Evolutionary conservation across 2,797 vertebrate genomes (phyloP).

Genomic region (Pangasius macronema): DNA sequence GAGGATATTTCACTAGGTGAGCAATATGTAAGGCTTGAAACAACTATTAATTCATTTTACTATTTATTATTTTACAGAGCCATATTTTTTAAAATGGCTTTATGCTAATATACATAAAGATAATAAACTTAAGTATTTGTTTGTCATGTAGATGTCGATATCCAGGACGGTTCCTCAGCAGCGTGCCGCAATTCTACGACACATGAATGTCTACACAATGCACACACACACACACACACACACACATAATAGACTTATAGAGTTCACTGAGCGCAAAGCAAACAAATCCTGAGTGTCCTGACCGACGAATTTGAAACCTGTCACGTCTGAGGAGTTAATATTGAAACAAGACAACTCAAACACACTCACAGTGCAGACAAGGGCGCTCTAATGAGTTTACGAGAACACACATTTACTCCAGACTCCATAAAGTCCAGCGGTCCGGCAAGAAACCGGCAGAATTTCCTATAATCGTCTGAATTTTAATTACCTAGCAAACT

Average conservation of each 20-base stretch:
- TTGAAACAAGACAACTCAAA: neutral
- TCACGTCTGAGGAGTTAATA: constrained; percentile 9
- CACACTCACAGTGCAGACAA: neutral
- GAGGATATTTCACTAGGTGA: neutral
- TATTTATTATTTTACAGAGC: neutral
- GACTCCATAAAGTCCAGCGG: neutral
- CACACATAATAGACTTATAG: neutral
- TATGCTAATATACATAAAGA: neutral
- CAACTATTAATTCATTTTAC: neutral
- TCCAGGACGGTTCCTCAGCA: neutral
- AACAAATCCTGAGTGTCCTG: neutral
- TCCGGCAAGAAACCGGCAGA: neutral
- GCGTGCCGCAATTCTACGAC: neutral
- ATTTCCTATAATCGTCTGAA: neutral
- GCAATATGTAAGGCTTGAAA: neutral
- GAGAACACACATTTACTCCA: neutral
- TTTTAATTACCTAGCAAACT: neutral
- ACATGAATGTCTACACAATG: neutral
- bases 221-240: neutral
- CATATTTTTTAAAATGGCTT: neutral
- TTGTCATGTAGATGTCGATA: neutral
- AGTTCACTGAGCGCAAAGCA: neutral
- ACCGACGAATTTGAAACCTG: neutral
- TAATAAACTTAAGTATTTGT: neutral
- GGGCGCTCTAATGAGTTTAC: neutral